These are phyloP conservation scores for Ceuthmochares aereus DNA, from an alignment of 2,113 vertebrate species.

Conservation along the genomic window DNA sequence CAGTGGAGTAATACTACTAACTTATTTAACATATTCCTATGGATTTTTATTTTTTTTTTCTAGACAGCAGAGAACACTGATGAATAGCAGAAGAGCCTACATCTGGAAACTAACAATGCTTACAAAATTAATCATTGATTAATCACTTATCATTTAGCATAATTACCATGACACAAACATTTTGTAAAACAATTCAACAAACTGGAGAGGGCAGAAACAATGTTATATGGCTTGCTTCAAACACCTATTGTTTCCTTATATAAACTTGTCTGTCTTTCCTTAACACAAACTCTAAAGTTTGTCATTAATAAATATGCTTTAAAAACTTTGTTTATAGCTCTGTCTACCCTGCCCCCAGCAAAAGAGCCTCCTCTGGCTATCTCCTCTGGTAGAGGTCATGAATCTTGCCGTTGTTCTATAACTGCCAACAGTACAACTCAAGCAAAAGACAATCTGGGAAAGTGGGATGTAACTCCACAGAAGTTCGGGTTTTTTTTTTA, in stretches of 20 bases:
- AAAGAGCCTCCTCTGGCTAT: not conserved
- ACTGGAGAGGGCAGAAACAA: not conserved
- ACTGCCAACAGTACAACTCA: not conserved
- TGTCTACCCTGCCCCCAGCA: not conserved
- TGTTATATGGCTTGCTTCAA: not conserved
- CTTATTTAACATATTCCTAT: not conserved
- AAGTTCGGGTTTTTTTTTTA: too few species aligned
- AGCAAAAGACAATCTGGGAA: not conserved
- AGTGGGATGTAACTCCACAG: fast-evolving
- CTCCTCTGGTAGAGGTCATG: not conserved
- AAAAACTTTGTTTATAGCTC: not conserved
- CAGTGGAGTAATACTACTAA: not conserved
- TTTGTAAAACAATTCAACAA: not conserved
- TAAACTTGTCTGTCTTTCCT: not conserved
- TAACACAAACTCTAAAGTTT: not conserved
- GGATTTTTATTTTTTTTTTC: not conserved
- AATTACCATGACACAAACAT: not conserved
- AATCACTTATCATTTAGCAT: not conserved
- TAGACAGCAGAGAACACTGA: not conserved
- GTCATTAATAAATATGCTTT: not conserved
- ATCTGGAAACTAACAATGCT: not conserved
- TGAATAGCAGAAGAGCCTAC: not conserved
- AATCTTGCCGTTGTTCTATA: not conserved
- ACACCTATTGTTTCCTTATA: not conserved
- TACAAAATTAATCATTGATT: not conserved